A percentile compares a stretch with the other conserved stretches of the same genome.
phyloP scores from a whole-genome alignment of 2,888 invertebrate species.

The Polyommatus iphigenia region DNA sequence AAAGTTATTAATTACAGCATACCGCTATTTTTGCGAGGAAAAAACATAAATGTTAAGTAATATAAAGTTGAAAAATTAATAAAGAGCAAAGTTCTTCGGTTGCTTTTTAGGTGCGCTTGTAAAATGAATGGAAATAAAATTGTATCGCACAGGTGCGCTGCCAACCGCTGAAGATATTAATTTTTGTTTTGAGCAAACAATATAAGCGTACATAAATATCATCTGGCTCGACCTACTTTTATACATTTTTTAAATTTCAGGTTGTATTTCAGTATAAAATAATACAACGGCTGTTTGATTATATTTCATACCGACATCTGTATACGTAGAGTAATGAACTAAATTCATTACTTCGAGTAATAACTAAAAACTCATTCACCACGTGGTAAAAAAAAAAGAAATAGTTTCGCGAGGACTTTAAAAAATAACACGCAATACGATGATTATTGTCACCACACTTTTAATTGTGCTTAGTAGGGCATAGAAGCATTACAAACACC shows the following conservation, averaged over 20 bases:
- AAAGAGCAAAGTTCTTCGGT: conserved; percentile 75
- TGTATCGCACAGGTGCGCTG: conserved; percentile 77
- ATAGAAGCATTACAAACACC: background rate
- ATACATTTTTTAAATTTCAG: conserved; percentile 6
- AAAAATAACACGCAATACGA: conserved; percentile 17
- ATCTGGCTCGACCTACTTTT: conserved; percentile 27
- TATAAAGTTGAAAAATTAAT: conserved; percentile 81
- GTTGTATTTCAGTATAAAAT: background rate
- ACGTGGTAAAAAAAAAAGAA: background rate
- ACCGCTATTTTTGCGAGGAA: conserved; percentile 40
- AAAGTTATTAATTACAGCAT: conserved; percentile 21
- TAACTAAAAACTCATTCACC: conserved; percentile 7
- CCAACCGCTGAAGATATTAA: conserved; percentile 78
- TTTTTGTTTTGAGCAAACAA: conserved; percentile 61
- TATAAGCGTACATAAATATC: conserved; percentile 36
- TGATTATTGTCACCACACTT: conserved; percentile 6
- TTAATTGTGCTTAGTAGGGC: background rate
- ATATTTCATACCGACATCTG: background rate
- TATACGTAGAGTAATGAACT: background rate
- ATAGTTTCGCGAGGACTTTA: conserved; percentile 1
- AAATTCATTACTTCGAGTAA: background rate
- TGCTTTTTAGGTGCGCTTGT: conserved; percentile 77
- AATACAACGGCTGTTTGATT: background rate
- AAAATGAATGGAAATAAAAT: conserved; percentile 80
- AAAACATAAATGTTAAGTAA: conserved; percentile 73